Conservation (phyloP, 2,113 vertebrate species). For the Bubo blakistoni region DNA sequence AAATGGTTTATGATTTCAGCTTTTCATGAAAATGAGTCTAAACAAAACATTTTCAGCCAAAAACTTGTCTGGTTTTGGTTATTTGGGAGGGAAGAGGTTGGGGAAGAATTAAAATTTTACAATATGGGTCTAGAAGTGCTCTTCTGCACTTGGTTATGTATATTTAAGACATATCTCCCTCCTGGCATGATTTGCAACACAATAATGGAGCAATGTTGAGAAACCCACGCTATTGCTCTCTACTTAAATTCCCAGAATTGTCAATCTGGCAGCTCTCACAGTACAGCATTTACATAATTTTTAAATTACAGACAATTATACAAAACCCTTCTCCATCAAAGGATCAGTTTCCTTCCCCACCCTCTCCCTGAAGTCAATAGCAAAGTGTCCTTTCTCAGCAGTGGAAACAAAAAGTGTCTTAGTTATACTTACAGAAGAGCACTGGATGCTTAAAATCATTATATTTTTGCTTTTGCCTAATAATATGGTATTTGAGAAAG, state of each 20-base stretch:
- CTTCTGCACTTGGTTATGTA: constrained; percentile 52
- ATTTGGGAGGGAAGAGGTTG: constrained; percentile 18
- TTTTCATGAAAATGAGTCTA: background rate
- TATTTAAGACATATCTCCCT: constrained; percentile 53
- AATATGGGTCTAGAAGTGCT: background rate
- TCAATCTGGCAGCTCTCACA: constrained; percentile 33
- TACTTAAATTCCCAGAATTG: constrained; percentile 52
- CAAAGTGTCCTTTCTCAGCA: background rate
- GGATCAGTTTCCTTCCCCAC: constrained; percentile 22
- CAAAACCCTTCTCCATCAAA: constrained; percentile 27
- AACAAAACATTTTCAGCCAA: background rate
- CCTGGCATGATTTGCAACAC: constrained; percentile 33
- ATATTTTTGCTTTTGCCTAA: background rate
- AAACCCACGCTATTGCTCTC: background rate
- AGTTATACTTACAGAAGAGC: background rate
- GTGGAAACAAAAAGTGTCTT: background rate
- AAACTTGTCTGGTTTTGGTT: constrained; percentile 44
- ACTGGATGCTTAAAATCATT: background rate
- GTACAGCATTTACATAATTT: constrained; percentile 44
- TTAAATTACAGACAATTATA: constrained; percentile 46
- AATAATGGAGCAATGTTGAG: constrained; percentile 29
- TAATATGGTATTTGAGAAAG: background rate
- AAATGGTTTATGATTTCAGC: background rate
- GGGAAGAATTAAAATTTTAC: constrained; percentile 53
- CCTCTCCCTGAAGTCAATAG: constrained; percentile 49